These are phyloP conservation scores for Loriculus beryllinus DNA, from an alignment of 2,797 vertebrate genomes.

Conservation along the genomic window DNA sequence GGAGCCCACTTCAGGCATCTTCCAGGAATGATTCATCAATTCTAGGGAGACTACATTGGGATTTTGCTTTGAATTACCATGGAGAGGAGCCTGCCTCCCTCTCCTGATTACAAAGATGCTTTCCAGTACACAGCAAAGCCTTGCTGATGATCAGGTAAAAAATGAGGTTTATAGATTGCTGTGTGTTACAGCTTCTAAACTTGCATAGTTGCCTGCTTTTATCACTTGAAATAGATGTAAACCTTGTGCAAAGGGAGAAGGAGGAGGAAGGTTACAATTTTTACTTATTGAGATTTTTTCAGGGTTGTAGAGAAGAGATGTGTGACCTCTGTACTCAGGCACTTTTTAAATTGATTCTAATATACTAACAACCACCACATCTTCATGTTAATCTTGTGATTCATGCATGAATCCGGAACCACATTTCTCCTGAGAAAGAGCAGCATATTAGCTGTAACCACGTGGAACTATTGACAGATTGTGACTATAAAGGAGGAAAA, in stretches of 20 bases:
- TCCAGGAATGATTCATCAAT: not conserved
- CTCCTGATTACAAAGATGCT: not conserved
- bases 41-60: not conserved
- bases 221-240: not conserved
- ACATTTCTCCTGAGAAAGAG: not conserved
- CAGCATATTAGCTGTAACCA: not conserved
- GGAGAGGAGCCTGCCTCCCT: not conserved
- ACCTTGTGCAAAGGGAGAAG: not conserved
- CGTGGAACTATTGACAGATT: not conserved
- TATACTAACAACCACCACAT: not conserved
- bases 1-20: not conserved
- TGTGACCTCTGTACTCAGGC: not conserved
- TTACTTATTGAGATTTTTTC: not conserved
- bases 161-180: not conserved
- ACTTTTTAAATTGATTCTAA: not conserved
- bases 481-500: not conserved
- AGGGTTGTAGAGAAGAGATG: not conserved
- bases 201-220: not conserved
- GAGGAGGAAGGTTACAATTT: not conserved
- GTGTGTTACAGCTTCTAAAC: not conserved
- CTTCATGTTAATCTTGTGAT: not conserved
- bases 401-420: accelerated
- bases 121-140: not conserved
- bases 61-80: not conserved
- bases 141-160: not conserved